Percentiles rank a stretch among this genome's conserved stretches.
Evolutionary conservation across 2,888 invertebrate species (phyloP).

Genomic region (Acleris cristana): DNA sequence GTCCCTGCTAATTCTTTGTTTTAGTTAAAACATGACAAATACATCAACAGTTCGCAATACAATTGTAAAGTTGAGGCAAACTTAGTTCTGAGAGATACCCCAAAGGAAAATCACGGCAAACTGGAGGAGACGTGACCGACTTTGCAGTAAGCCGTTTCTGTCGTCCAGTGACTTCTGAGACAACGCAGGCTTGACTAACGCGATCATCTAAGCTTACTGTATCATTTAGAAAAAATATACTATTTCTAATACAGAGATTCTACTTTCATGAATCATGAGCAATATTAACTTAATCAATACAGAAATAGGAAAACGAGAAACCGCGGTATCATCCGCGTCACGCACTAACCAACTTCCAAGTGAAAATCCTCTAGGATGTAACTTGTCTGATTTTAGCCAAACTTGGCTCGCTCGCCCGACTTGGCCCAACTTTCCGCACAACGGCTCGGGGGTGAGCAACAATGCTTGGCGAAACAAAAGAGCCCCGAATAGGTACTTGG

Average conservation of each 20-base stretch:
- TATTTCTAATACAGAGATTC: too few relatives aligned
- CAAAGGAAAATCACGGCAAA: constrained; percentile 28
- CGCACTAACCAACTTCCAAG: constrained; percentile 68
- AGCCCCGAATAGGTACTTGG: constrained; percentile 59
- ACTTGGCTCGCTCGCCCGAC: constrained; percentile 70
- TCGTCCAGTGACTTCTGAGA: constrained; percentile 16
- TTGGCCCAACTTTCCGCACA: constrained; percentile 66
- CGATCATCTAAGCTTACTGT: too few relatives aligned
- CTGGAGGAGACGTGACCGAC: constrained; percentile 23
- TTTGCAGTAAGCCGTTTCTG: constrained; percentile 21
- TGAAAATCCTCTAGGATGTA: constrained; percentile 72
- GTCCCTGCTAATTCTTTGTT: too few relatives aligned
- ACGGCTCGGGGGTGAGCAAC: constrained; percentile 67
- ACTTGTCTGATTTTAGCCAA: constrained; percentile 71
- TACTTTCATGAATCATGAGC: not conserved
- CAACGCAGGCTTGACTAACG: not conserved
- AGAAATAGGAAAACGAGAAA: constrained; percentile 65
- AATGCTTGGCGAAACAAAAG: constrained; percentile 73
- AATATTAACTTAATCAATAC: constrained; percentile 11
- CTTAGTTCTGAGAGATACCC: constrained; percentile 9
- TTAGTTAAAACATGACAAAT: not conserved
- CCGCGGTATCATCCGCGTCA: constrained; percentile 69
- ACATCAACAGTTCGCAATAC: not conserved
- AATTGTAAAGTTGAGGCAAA: constrained; percentile 16
- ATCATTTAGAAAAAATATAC: too few relatives aligned